Base-by-base conservation (phyloP, 2,113 vertebrate species). In the Pachyramphus minor region DNA sequence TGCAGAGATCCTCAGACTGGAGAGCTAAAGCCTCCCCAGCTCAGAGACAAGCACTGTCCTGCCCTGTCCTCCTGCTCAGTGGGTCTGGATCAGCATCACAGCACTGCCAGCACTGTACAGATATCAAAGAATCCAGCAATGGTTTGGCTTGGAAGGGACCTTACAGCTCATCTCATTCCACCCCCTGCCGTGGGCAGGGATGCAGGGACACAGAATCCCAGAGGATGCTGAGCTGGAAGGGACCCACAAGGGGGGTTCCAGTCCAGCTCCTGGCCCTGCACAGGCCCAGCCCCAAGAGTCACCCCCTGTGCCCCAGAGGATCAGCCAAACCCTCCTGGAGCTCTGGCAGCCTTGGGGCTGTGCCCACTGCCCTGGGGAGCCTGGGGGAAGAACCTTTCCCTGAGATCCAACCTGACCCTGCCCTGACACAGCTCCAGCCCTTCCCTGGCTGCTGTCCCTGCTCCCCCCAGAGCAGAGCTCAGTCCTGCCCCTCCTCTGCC, bases 1-100 rank as follows among this genome's bases (percentile, higher is more conserved):
- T 1, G 68, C 80, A 15, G 1, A 0, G 55, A 45, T 37, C 4
- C 0, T 56, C 53, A 56, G n/a, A 12, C 4, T 22, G 41, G 28
- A 64, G 39, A 64, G 39, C 27, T 3, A 11, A 76, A 63, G 27
- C 25, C 41, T 35, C 11, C 42, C 35, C 64, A 63, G 64, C 72
- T 28, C 88, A 37, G 49, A 10, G 37, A 42, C 31, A 5, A 16
- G 13, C 23, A 1, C n/a, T 63, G 62, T 2, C n/a, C 17, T 56
- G 74, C 50, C 71, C 22, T 2, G 17, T 5, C 13, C 39, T 28
- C 6, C 5, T 11, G 23, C 67, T 16, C 2, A 47, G 37, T 5
- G 39, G n/a, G 13, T 5, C 39, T 23, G 20, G 20, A n/a, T 14
- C 44, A 80, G 41, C 69, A 31, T 8, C 73, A 41, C 24, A 3